Percentiles rank a stretch among this genome's conserved stretches.
Evolutionary conservation across 2,797 vertebrate species (phyloP).

Genomic region (Schizopygopsis pylzovi): DNA sequence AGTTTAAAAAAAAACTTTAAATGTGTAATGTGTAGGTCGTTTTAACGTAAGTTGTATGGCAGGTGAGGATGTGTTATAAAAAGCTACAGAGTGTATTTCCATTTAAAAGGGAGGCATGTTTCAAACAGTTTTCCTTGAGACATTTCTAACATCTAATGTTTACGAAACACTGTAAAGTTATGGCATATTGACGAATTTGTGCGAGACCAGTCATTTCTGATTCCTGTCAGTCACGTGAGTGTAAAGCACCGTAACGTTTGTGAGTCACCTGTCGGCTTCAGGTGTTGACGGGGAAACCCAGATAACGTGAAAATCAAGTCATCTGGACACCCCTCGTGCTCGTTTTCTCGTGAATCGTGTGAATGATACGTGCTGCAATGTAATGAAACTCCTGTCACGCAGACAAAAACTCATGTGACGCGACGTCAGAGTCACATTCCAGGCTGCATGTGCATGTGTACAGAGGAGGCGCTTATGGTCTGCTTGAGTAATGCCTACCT

Average conservation of each 20-base stretch:
- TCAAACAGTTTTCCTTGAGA: not conserved
- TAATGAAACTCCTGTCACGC: not conserved
- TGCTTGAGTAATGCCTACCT: not conserved
- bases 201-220: too few relatives aligned
- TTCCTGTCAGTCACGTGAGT: not conserved
- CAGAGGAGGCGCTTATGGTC: not conserved
- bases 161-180: not conserved
- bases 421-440: not conserved
- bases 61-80: not conserved
- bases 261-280: constrained; percentile 8
- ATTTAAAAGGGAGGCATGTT: not conserved
- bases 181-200: not conserved
- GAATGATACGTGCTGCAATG: not conserved
- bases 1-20: not conserved
- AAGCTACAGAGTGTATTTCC: not conserved
- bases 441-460: not conserved
- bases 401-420: not conserved
- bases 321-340: not conserved
- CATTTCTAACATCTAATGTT: not conserved
- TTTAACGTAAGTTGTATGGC: not conserved
- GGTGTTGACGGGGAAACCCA: not conserved
- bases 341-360: not conserved
- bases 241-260: not conserved
- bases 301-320: constrained; percentile 19
- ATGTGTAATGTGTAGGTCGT: not conserved